Base-by-base conservation (phyloP, 1,140 invertebrate species). In the Lutraria rhynchaena region DNA sequence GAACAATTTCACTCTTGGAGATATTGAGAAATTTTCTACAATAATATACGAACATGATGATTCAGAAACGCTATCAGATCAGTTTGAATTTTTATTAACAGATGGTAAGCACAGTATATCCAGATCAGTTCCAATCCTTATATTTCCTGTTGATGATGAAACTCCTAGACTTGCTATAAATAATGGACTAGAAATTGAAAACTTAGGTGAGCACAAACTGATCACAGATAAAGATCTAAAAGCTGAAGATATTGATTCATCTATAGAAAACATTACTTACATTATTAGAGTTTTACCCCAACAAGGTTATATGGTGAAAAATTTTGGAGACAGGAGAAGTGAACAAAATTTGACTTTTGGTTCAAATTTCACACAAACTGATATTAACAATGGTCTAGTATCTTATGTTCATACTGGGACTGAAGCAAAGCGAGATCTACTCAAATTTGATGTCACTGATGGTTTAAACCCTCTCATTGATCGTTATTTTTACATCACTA, bases 381-480 rank as follows among this genome's bases (percentile, higher is more conserved):
- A 93, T 58, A 91, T 93, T 58, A 91, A 93, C 65, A 83, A 89
- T 22, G 78, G 85, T 19, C 60, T 77, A 13, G 85, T 93, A 5
- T 82, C 86, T n/a, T 93, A 93, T 73, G 82, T 88, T n/a, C 92
- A 93, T 81, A 89, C 82, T 11, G 91, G 91, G 0, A 53, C 63
- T 19, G 88, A 91, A 80, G 90, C 91, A 0, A 90, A 89, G 29
- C 75, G 92, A 24, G 93, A 93, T 73, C 69, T 92, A 2, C 88
- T 93, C 29, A 92, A 92, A 78, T 91, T 93, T 85, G 92, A 93
- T 77, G 86, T 93, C 7, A 92, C 91, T 9, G 93, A 93, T 87
- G 91, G 91, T 11, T 77, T 88, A 19, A 93, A 93, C 76, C 87
- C 88, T 0, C 84, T 92, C n/a, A 89, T 92, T 35, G 91, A 93